Base-by-base conservation (phyloP, 2,113 vertebrate genomes). In the Tringa solitaria region DNA sequence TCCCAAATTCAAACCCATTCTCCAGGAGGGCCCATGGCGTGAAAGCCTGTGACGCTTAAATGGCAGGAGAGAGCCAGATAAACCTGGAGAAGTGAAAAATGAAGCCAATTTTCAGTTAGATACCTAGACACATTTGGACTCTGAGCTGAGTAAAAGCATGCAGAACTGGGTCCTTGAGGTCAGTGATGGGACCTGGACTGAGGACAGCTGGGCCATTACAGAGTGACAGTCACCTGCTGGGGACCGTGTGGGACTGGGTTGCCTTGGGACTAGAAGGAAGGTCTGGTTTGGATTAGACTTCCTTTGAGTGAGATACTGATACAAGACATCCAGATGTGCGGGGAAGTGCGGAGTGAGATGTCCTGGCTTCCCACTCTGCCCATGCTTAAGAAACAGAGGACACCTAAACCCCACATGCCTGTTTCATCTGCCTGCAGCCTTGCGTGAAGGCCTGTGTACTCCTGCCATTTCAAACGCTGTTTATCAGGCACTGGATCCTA, bases 331-430 rank as follows among this genome's bases (percentile, higher is more conserved):
- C 67, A 32, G 65, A 8, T 57, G 32, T 46, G 37, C 3, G 7
- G 54, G 24, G 48, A 4, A 23, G 53, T 16, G 20, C 78, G 37
- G 9, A 6, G 14, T 32, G 73, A 84, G 5, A 13, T 76, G n/a
- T 89, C 20, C 81, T n/a, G 51, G 43, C 57, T 84, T 67, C 74
- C n/a, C 37, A 4, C 54, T 73, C 30, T 86, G 48, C 41, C 46
- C 45, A 0, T 9, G 22, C 51, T 65, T 72, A 16, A 37, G 20
- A 17, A 67, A 3, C 39, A 39, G 83, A 61, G 28, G 20, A 30
- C 51, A 37, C 22, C 48, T 15, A 15, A 64, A 33, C 4, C 32
- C 60, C 3, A 0, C 0, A 3, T 48, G 41, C 39, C 7, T 32
- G 0, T 37, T 26, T 14, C 12, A 10, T 24, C 43, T 51, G 50